phyloP scores from a whole-genome alignment of 53 echinoderm and acorn worm species.

The Zoroaster sp. region DNA sequence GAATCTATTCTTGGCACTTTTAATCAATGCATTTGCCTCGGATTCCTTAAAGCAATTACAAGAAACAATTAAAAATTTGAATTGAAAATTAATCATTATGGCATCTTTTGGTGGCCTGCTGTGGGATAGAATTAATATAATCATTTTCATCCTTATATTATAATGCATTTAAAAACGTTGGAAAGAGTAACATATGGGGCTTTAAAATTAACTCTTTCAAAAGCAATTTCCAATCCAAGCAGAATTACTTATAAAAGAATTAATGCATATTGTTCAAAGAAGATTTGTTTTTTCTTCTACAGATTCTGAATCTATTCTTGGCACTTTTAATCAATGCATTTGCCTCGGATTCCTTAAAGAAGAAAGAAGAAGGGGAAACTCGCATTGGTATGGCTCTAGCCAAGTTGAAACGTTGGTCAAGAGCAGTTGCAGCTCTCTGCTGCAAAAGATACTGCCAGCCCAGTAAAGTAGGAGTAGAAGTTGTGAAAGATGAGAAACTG shows the following conservation, averaged over 20 bases:
- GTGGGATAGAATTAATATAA: too few species aligned
- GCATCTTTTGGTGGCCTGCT: too few species aligned
- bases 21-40: constrained; percentile 91
- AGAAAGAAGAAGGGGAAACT: constrained; percentile 62
- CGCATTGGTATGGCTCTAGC: constrained; percentile 68
- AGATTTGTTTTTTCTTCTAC: neutral
- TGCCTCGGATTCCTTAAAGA: constrained; percentile 77
- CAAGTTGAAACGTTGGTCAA: constrained; percentile 73
- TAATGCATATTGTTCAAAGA: too few species aligned
- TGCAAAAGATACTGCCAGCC: constrained; percentile 27
- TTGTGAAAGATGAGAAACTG: neutral
- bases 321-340: constrained; percentile 93
- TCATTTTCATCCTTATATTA: too few species aligned
- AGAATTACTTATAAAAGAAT: too few species aligned
- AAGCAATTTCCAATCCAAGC: too few species aligned
- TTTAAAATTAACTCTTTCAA: too few species aligned
- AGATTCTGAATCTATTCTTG: constrained; percentile 94
- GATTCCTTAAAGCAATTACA: too few species aligned
- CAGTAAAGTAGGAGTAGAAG: constrained; percentile 28
- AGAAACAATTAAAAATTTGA: too few species aligned
- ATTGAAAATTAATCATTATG: too few species aligned
- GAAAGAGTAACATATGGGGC: too few species aligned
- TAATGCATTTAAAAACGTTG: too few species aligned
- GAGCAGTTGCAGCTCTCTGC: constrained; percentile 45
- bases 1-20: constrained; percentile 89